Conservation (phyloP, 2,113 vertebrate genomes). For the Platysternon megacephalum region DNA sequence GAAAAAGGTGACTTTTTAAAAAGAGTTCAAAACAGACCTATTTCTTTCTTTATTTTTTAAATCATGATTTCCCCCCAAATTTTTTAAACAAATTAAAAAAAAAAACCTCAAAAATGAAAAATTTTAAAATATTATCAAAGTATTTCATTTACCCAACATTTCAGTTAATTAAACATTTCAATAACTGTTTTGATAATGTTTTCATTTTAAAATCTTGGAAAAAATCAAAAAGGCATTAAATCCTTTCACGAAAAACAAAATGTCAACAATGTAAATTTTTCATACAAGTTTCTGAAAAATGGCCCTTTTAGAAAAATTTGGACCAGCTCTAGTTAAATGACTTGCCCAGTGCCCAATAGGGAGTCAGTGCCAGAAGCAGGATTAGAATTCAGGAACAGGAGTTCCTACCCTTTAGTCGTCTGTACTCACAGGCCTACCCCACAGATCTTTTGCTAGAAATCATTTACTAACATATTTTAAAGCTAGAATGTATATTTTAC, state of each 20-base stretch:
- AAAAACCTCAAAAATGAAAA: background rate
- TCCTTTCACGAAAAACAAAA: background rate
- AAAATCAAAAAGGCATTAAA: background rate
- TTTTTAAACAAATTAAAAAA: background rate
- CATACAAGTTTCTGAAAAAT: background rate
- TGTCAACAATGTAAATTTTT: background rate
- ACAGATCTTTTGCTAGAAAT: background rate
- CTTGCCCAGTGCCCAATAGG: background rate
- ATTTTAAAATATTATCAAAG: background rate
- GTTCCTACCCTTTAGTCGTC: background rate
- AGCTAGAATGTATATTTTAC: background rate
- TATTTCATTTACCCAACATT: background rate
- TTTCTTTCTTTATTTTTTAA: background rate
- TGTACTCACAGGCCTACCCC: background rate
- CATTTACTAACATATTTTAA: conserved; percentile 38
- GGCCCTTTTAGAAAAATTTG: background rate
- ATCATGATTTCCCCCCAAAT: background rate
- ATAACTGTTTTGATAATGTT: background rate
- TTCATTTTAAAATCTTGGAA: background rate
- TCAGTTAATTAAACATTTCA: background rate
- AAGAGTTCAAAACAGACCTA: background rate
- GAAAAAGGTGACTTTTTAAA: too few species aligned
- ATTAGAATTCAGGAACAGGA: background rate
- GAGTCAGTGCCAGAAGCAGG: background rate
- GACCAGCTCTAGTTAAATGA: background rate